Base-by-base conservation (phyloP, 2,113 vertebrate species). In the Cepphus grylle region DNA sequence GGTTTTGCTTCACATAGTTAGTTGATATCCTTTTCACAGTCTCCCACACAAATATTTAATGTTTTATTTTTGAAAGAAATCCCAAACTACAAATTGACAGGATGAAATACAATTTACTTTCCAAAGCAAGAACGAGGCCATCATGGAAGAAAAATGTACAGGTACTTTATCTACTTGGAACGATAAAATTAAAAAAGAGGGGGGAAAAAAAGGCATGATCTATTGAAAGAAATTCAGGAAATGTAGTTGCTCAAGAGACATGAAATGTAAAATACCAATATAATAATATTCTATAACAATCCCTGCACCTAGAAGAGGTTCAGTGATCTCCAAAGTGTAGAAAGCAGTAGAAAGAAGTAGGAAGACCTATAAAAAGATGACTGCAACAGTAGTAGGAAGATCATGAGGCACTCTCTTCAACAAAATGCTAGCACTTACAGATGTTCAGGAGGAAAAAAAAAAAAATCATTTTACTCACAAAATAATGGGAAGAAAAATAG, bases 21-120 rank as follows among this genome's bases (percentile, higher is more conserved):
- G 76, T 26, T 97, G 71, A 81, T 94, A 95, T 77, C 73, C 78
- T 89, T 95, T 96, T 94, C 93, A 96, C 27, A 72, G 49, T 66
- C 58, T 72, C n/a, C 74, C 56, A 96, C 21, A 80, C 65, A 96
- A 96, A 97, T 96, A 97, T 93, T 97, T 97, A 96, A 97, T 62
- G 82, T 86, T 93, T 96, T 94, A 92, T 53, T 93, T 95, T 78
- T 80, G 14, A 95, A 95, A 85, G 40, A 89, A 95, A 91, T 71
- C 50, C 55, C 63, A 87, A 94, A 86, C 40, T 78, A 95, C 91
- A 94, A 91, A 87, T 49, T 73, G 71, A 90, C 56, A 91, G 49
- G n/a, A 74, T 94, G 58, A 94, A 94, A 88, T 71, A 90, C 18
- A 76, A 69, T 96, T 81, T 93, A 49, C 72, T 81, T 91, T 81